Evolutionary conservation across 1,140 invertebrate species (phyloP), one percentile per base, ranked within the genome.

Genomic region (Condylostylus longicornis): DNA sequence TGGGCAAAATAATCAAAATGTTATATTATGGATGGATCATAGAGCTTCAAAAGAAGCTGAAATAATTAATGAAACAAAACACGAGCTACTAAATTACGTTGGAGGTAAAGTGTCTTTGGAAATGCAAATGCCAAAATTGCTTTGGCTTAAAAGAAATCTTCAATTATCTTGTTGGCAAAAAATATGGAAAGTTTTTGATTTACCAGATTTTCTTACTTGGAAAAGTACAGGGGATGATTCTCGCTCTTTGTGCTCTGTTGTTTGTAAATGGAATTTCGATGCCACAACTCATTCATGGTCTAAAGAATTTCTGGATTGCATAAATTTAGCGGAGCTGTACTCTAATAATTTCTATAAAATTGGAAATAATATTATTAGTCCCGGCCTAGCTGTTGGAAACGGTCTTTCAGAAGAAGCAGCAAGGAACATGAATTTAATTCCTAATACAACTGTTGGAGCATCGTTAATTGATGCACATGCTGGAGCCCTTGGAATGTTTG

Each of bases 11-110:
- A 65, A 53, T 9, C 79, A 82, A 58, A 93, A 97, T 62, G 69
- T 97, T 18, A 85, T 97, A 21, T 74, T 96, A 62, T 98, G 93
- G 93, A 82, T 96, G 86, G 93, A 98, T 59, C 91, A 97, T 54
- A 65, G 93, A 47, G 91, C 91, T 3, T 63, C 72, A 14, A 56
- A 71, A 30, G 82, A 96, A 67, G 83, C 89, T 0, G 69, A 76
- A 13, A 63, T 72, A 14, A 94, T 97, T 10, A 96, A 94, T 57
- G 65, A 64, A 19, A 74, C 71, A 1, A 63, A 72, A 13, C 81
- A 95, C 64, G 51, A 70, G 17, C 72, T 91, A 8, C 65, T 97
- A 1, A 70, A 79, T 42, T 87, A 81, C 64, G 83, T 91, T 6
- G 93, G 93, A 7, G 89, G 89, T 2, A 81, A 77, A 59, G 79